These are phyloP conservation scores for Leptopterna dolabrata DNA, from an alignment of 2,888 invertebrate species.

Conservation along the genomic window DNA sequence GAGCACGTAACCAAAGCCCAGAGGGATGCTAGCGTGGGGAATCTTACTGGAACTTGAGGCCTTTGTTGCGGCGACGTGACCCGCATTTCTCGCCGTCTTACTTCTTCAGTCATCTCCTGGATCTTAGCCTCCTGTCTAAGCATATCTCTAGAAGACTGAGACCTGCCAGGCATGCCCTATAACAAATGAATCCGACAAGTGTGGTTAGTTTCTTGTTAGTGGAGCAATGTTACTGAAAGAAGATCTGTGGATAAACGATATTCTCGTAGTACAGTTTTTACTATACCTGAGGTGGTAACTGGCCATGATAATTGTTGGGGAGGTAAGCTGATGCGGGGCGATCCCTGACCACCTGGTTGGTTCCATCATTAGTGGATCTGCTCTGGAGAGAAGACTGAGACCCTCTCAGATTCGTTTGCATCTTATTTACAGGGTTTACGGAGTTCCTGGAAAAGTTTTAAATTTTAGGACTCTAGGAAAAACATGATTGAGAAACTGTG, in stretches of 20 bases:
- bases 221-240: background rate
- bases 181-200: background rate
- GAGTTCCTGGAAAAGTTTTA: constrained; percentile 13
- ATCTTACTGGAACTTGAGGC: constrained; percentile 65
- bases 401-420: constrained; percentile 66
- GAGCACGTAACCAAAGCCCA: too few relatives aligned
- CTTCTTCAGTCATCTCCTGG: constrained; percentile 86
- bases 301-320: constrained; percentile 61
- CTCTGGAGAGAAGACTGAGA: constrained; percentile 65
- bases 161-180: constrained; percentile 66
- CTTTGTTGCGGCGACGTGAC: constrained; percentile 63
- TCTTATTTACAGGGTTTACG: constrained; percentile 64
- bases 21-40: too few relatives aligned
- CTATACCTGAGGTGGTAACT: constrained; percentile 55
- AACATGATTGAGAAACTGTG: background rate
- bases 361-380: constrained; percentile 59
- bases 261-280: too few relatives aligned
- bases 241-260: too few relatives aligned
- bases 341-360: constrained; percentile 64
- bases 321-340: constrained; percentile 73
- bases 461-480: background rate
- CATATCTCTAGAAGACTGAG: constrained; percentile 69
- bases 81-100: constrained; percentile 68
- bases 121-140: constrained; percentile 72
- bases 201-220: background rate